Base-by-base conservation (phyloP, 2,888 invertebrate genomes). In the Apantesis nais region DNA sequence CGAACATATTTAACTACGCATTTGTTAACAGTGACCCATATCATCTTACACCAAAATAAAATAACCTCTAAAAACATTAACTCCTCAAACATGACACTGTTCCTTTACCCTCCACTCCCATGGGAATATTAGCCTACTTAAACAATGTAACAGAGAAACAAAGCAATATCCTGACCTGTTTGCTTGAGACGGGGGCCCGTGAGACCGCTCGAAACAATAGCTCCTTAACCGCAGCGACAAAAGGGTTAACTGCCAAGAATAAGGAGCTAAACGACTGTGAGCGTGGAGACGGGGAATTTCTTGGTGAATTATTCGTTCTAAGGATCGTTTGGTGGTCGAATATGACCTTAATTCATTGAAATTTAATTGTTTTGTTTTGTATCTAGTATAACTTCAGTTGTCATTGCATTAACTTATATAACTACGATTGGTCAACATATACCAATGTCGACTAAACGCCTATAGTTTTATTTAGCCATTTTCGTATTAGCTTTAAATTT, bases 71-170 rank as follows among this genome's bases (percentile, higher is more conserved):
- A 71, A 67, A 71, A 66, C 61, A 68, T 62, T 68, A 62, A 62
- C 70, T 69, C 67, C 25, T 67, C 73, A 79, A 74, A 73, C 73
- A 66, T 37, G 68, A 63, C 71, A 63, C 63, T 58, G 44, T 67
- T 29, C 48, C 67, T 71, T 55, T 77, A 77, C 83, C 77, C 77
- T 74, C 44, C 72, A 71, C 73, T 87, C 88, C 86, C 91, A 88
- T 89, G 92, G 90, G 91, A 92, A 90, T 86, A 85, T 85, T 86
- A 85, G 84, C 85, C 86, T 87, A 87, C 85, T 91, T 86, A 90
- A 93, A 93, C 93, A 92, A 86, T 86, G 90, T 88, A 83, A 84
- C 82, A 76, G 48, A 60, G 71, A 76, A 73, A 74, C 83, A 75
- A 79, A 89, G 87, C 83, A 86, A 83, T 83, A 85, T 84, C 83